Conservation (phyloP, 2,113 vertebrate species). For the Siphamia tubifer region DNA sequence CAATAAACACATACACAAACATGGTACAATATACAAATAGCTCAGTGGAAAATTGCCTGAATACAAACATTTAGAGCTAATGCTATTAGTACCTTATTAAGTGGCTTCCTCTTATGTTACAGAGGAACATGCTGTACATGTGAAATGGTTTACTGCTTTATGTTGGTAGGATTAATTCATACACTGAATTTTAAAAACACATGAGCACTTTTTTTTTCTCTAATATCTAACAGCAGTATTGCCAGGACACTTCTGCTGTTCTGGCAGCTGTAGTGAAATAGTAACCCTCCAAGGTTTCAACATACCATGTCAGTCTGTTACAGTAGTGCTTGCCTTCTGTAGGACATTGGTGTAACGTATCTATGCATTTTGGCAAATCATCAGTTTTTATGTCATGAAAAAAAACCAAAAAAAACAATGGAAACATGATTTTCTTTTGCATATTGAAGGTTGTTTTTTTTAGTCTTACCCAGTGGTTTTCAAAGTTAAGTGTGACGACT, state of each 20-base stretch:
- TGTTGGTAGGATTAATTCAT: neutral
- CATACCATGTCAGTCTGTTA: neutral
- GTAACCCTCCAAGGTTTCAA: conserved; percentile 55
- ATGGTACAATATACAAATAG: conserved; percentile 10
- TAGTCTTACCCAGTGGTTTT: conserved; percentile 90
- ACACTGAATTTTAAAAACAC: neutral
- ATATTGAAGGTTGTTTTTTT: neutral
- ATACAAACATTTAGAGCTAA: conserved; percentile 22
- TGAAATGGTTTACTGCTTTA: neutral
- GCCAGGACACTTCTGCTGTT: too few relatives aligned
- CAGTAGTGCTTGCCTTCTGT: neutral
- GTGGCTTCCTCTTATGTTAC: conserved; percentile 5
- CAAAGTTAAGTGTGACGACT: conserved; percentile 88
- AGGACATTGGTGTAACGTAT: neutral
- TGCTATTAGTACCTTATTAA: conserved; percentile 18
- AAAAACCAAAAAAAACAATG: neutral
- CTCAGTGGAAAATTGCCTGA: conserved; percentile 9
- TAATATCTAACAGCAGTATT: too few relatives aligned
- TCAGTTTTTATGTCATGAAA: neutral
- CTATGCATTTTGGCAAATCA: too few relatives aligned
- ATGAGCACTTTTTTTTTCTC: too few relatives aligned
- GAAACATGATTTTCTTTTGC: neutral
- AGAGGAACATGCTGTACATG: neutral
- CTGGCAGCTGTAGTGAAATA: conserved; percentile 3
- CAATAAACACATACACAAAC: neutral